Evolutionary conservation across 37 sponge, comb jelly and placozoan genomes (phyloP), one percentile per base, ranked within the genome.

Genomic region (Dysidea cf. avara): DNA sequence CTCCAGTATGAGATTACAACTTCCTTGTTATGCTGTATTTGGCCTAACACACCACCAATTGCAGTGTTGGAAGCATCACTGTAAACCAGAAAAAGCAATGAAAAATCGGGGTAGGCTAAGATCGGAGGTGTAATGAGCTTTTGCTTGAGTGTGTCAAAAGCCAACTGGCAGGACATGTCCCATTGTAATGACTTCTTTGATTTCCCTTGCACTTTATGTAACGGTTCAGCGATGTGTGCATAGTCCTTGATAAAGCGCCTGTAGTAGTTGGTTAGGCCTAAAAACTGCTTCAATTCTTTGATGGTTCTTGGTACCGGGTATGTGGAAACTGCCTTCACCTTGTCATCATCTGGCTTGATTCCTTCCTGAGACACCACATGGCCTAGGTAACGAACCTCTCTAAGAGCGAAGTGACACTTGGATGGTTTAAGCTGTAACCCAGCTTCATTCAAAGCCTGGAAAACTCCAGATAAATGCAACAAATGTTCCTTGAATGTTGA

Each of bases 221-320:
- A 34, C 14, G 79, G 79, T 22, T 67, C 56, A 14, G 76, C 83
- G 2, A 82, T 57, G 20, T 13, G 22, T 22, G 78, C 47, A 34
- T 34, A 70, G 49, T 78, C 24, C 36, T 61, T 54, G 5, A 84
- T 48, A 52, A 77, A 77, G 18, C 74, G 34, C 24, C 73, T 22
- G 26, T 83, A 83, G 70, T 75, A 75, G 50, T 58, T 64, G 17
- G 82, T 56, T 53, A 75, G 21, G 6, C 83, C 71, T 11, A 83
- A 22, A 22, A 83, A 83, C 34, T 55, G 70, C 18, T 56, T n/a
- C 56, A 81, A 29, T 66, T 72, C 66, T 48, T 81, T 81, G 20
- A 55, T 58, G 36, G 61, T 40, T 21, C 20, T 62, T 2, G 82
- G 73, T 18, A 28, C 24, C 4, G 73, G 73, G 16, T 65, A 81